Conservation (phyloP, 1,140 invertebrate species). For the Drosophila suzukii region DNA sequence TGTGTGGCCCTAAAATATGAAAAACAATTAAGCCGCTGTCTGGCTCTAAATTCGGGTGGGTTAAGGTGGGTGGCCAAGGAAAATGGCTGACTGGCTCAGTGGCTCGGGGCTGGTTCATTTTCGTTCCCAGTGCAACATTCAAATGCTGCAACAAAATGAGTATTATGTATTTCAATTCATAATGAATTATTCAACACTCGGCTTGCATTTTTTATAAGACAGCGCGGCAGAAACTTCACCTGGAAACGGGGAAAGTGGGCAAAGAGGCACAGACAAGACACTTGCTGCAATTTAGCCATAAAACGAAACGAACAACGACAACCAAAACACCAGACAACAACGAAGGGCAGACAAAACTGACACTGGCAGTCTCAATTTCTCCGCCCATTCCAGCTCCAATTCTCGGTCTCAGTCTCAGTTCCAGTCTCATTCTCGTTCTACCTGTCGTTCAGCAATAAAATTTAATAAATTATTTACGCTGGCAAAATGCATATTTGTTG, state of each 20-base stretch:
- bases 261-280: slow-evolving; percentile 37
- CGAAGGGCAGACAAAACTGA: slow-evolving; percentile 55
- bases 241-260: slow-evolving; percentile 8
- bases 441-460: slow-evolving; percentile 73
- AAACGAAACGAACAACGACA: slow-evolving; percentile 41
- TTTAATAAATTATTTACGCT: slow-evolving; percentile 75
- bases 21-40: slow-evolving; percentile 75
- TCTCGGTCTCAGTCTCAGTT: background rate
- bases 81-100: slow-evolving; percentile 53
- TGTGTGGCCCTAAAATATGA: slow-evolving; percentile 76
- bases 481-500: slow-evolving; percentile 68
- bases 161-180: slow-evolving; percentile 81
- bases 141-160: slow-evolving; percentile 74
- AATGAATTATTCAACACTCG: slow-evolving; percentile 69
- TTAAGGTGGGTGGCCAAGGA: slow-evolving; percentile 15
- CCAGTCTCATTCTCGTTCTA: slow-evolving; percentile 17
- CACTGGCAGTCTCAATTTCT: slow-evolving; percentile 57
- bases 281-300: slow-evolving; percentile 56
- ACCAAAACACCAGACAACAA: slow-evolving; percentile 22
- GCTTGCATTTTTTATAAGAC: slow-evolving; percentile 73
- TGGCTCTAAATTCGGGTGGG: slow-evolving; percentile 43
- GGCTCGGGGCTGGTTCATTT: slow-evolving; percentile 32
- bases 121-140: slow-evolving; percentile 45
- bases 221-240: slow-evolving; percentile 38
- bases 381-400: slow-evolving; percentile 7